phyloP scores from a whole-genome alignment of 2,888 invertebrate species.

The Conomelus anceps region DNA sequence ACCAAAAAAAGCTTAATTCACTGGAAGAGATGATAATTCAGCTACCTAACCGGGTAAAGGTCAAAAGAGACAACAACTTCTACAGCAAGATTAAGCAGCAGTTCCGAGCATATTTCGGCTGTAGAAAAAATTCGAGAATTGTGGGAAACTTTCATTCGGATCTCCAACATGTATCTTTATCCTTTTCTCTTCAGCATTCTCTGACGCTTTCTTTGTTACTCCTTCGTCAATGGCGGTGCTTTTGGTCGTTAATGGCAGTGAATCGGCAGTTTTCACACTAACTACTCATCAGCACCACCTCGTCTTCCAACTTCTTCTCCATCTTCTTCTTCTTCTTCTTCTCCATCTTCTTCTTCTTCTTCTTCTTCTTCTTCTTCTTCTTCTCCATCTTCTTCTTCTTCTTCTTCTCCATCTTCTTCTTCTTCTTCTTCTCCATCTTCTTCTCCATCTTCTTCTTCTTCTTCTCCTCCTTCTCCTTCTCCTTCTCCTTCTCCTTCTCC shows the following conservation, averaged over 20 bases:
- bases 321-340: too few species aligned
- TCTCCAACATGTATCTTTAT: background rate
- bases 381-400: too few species aligned
- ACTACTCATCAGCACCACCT: too few species aligned
- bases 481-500: too few species aligned
- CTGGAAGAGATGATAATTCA: background rate
- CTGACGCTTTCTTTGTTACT: background rate
- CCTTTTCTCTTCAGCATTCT: background rate
- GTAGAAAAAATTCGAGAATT: background rate
- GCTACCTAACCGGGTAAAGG: background rate
- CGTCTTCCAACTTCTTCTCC: background rate
- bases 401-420: too few species aligned
- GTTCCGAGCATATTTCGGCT: background rate
- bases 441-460: too few species aligned
- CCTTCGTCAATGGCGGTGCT: background rate
- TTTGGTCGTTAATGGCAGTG: background rate
- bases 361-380: too few species aligned
- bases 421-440: too few species aligned
- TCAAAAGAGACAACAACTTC: too few species aligned
- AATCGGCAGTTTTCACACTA: background rate
- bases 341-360: too few species aligned
- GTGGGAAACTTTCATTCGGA: background rate
- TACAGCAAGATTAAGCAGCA: background rate
- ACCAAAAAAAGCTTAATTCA: background rate
- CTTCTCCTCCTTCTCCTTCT: too few species aligned